Base-by-base conservation (phyloP, 1,140 invertebrate species). In the Eulimnadia texana region DNA sequence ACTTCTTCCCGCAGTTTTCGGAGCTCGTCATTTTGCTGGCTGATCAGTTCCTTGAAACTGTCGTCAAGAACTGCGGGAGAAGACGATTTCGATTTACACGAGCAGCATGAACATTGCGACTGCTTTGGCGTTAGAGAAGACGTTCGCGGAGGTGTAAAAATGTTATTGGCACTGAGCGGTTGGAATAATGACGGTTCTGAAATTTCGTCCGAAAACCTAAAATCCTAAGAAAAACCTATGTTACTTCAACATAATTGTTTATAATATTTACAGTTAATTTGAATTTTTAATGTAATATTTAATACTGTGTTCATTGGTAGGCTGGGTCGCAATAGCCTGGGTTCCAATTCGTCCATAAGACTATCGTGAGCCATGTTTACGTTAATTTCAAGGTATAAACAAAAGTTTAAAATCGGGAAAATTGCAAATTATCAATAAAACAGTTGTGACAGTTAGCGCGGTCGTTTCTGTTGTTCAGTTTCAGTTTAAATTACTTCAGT, bases 1-100 rank as follows among this genome's bases (percentile, higher is more conserved):
- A 61, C 51, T 54, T 61, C 50, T 61, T 54, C 29, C 50, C 53
- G 60, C 0, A 61, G 29, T 25, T 42, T 24, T 22, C 33, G 13
- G 6, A 61, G 50, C 42, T 61, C 50, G 11, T 51, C 53, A 24
- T 61, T 61, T n/a, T 61, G 60, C 9, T 27, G 27, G 24, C 25
- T 28, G 20, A 10, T 0, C 1, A 19, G 28, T 58, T 27, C 25
- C 1, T 49, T 29, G 23, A 27, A 29, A 27, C 25, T 29, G 27
- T 29, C 3, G 29, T n/a, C 20, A 3, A 58, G 42, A 16, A n/a
- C 28, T 27, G 23, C 3, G 55, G 28, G 19, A 27, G 24, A 33
- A 58, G 28, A 27, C 55, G 42, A 20, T 33, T 58, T 22, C 28
- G 55, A 28, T 58, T 58, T 58, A 54, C 2, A 54, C 28, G 53